Conservation (phyloP, 1,140 invertebrate species). For the Drosophila bocqueti region DNA sequence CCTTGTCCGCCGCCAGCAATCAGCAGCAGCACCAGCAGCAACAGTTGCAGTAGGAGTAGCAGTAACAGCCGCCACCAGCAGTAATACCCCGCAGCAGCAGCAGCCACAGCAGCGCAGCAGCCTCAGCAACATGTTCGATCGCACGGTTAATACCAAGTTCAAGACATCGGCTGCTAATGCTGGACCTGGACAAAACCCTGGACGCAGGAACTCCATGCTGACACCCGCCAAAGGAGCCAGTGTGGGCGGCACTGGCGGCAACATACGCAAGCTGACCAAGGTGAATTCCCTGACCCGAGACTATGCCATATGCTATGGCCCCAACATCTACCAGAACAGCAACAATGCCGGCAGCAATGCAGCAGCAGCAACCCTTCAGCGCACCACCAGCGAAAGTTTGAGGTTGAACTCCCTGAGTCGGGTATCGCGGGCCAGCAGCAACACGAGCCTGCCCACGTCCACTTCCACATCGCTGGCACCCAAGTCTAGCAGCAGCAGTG, state of each 20-base stretch:
- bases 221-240: slow-evolving; percentile 46
- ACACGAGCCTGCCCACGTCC: slow-evolving; percentile 83
- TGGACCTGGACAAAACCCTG: slow-evolving; percentile 36
- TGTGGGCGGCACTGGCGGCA: slow-evolving; percentile 29
- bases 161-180: slow-evolving; percentile 56
- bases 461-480: slow-evolving; percentile 70
- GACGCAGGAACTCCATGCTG: slow-evolving; percentile 75
- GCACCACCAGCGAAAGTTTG: slow-evolving; percentile 92
- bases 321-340: slow-evolving; percentile 40
- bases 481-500: slow-evolving; percentile 51
- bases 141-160: slow-evolving; percentile 70
- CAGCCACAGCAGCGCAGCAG: slow-evolving; percentile 42
- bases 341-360: slow-evolving; percentile 29
- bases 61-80: slow-evolving; percentile 20
- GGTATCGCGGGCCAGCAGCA: slow-evolving; percentile 54
- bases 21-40: slow-evolving; percentile 30
- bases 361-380: slow-evolving; percentile 86
- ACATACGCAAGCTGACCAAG: slow-evolving; percentile 71
- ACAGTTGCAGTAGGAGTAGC: slow-evolving; percentile 13
- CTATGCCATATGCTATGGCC: slow-evolving; percentile 57
- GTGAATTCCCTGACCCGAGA: slow-evolving; percentile 72
- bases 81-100: slow-evolving; percentile 22
- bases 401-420: slow-evolving; percentile 85
- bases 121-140: slow-evolving; percentile 75
- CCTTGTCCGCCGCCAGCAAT: slow-evolving; percentile 35